These are phyloP conservation scores for Lytechinus pictus DNA, from an alignment of 35 echinoderm and acorn worm genomes.

Conservation along the genomic window DNA sequence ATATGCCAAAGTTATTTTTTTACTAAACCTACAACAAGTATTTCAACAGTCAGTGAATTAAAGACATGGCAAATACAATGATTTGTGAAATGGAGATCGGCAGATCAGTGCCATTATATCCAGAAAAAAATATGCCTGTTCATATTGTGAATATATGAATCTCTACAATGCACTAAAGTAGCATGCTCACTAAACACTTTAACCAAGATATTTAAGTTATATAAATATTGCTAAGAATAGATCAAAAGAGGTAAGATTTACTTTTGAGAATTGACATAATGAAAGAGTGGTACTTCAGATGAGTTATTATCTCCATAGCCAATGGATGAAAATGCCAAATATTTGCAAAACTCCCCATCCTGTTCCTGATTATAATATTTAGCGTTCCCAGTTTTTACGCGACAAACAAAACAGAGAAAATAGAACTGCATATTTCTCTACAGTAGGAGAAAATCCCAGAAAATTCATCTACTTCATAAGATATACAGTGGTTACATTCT, in stretches of 20 bases:
- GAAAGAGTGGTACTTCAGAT: not conserved
- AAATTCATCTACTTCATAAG: no score
- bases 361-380: not conserved
- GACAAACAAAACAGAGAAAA: not conserved
- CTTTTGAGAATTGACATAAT: not conserved
- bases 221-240: not conserved
- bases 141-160: not conserved
- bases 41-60: no score
- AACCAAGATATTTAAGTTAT: not conserved
- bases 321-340: not conserved
- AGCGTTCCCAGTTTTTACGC: not conserved
- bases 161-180: not conserved
- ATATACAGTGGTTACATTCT: no score
- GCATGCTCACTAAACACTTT: not conserved
- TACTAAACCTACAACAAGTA: no score
- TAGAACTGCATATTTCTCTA: not conserved
- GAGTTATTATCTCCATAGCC: not conserved
- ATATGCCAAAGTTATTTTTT: no score
- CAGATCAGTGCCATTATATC: no score
- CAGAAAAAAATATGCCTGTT: no score
- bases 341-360: conserved; percentile 2
- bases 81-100: no score
- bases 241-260: not conserved
- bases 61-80: no score
- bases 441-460: not conserved